Percentiles rank a stretch among this genome's conserved stretches.
Evolutionary conservation across 2,797 vertebrate genomes (phyloP).

Genomic region (Cichlasoma orientale): DNA sequence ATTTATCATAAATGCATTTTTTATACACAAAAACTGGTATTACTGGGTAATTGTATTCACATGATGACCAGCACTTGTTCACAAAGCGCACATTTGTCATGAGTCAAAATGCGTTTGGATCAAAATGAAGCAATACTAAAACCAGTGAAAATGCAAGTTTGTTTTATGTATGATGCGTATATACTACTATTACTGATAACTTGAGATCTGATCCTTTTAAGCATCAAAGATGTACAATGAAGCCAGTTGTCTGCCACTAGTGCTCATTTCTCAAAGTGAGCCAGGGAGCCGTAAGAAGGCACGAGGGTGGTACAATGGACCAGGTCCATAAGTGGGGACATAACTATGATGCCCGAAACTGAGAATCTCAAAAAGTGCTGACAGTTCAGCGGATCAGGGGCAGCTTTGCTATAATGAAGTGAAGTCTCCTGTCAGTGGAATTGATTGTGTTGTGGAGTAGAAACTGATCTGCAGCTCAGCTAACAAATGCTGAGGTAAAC

Average conservation of each 20-base stretch:
- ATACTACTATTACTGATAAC: background rate
- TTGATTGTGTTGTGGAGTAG: background rate
- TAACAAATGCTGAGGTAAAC: background rate
- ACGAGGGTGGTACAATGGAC: background rate
- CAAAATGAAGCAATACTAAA: background rate
- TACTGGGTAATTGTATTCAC: background rate
- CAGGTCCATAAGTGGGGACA: background rate
- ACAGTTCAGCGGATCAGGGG: too few relatives aligned
- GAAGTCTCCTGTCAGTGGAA: background rate
- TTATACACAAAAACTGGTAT: too few relatives aligned
- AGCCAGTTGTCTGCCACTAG: background rate
- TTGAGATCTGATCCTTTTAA: too few relatives aligned
- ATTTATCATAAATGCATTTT: too few relatives aligned
- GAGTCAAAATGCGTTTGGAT: background rate
- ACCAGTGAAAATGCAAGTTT: background rate
- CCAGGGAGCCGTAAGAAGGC: background rate
- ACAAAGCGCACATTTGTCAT: background rate
- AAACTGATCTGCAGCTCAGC: background rate
- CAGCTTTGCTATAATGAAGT: too few relatives aligned
- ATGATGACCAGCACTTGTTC: background rate
- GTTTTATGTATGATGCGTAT: background rate
- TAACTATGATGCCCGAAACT: background rate
- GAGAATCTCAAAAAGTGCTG: background rate
- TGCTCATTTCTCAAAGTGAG: background rate
- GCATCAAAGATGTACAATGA: background rate